Evolutionary conservation across 2,113 vertebrate genomes (phyloP), one percentile per base, ranked within the genome.

Genomic region (Dromaius novaehollandiae): DNA sequence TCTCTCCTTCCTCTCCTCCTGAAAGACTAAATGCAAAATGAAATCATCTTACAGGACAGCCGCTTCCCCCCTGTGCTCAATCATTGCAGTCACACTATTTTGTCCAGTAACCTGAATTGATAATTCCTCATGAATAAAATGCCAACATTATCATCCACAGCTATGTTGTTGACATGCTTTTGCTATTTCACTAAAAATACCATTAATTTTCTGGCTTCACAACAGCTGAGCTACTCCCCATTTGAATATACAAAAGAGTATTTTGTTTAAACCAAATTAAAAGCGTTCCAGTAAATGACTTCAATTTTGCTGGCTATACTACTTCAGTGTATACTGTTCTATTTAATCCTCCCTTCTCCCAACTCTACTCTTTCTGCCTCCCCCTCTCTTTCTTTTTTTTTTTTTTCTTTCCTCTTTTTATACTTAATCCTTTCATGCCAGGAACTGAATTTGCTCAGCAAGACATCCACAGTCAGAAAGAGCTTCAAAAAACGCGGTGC

Each of bases 191-290:
- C 97, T 98, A 98, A 98, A 98, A 98, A 98, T 97, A 97, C 96
- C 95, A 98, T 98, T 98, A 98, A 98, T 98, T 98, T 98, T 97
- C 98, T 98, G 98, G 98, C 98, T 98, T 98, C 97, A 98, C 96
- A 98, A 98, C 97, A 98, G 98, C 98, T 98, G 98, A 98, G 97
- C 97, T 98, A 98, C 93, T 98, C 96, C 38, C 90, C 36, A 97
- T 98, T 97, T 98, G 97, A 98, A 98, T 98, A 98, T 98, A 98
- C 97, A 98, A 98, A 98, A 96, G 98, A 98, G 95, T 95, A 98
- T 98, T 98, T 98, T 98, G 98, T 98, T 98, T 98, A 98, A 98
- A 98, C 93, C 97, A 98, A 98, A 98, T 98, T 98, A 98, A 98
- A 98, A 98, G 93, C 17, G 97, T 98, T 98, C 98, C 98, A 98